Base-by-base conservation (phyloP, 1,140 invertebrate genomes). In the Vollenhovia emeryi region DNA sequence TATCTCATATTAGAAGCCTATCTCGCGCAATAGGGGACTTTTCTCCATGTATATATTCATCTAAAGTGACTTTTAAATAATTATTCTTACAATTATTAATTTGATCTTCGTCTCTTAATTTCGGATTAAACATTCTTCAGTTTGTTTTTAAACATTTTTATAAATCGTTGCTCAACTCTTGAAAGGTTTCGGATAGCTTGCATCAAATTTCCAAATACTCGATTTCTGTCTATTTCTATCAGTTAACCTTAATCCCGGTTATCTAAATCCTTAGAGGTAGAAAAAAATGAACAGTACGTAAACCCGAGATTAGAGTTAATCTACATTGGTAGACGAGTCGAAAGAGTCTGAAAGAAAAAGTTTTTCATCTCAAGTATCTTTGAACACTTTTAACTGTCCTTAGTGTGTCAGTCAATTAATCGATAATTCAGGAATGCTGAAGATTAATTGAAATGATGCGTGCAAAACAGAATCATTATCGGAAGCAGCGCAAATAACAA, bases 381-480 rank as follows among this genome's bases (percentile, higher is more conserved):
- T 1, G 6, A 52, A 64, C 4, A 13, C 52, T 43, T 79, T 69
- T 8, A 57, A 11, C 11, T 11, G 36, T 45, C n/a, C 15, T 57
- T 57, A 43, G 13, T 11, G 5, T 73, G 15, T 68, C 50, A 57
- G 27, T 57, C 7, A 57, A n/a, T 45, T 71, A n/a, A 30, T 80
- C 2, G 48, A 69, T 55, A 71, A 73, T 71, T 13, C 24, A 40
- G n/a, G 30, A 82, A 82, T 43, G 66, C 13, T 5, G 9, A 15
- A 18, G n/a, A 33, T 57, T 52, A 73, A 71, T 71, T 21, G 48
- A 55, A 33, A 18, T 13, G 18, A 71, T 27, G 11, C 43, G 30
- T 36, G 18, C 36, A 43, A 45, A 57, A 33, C n/a, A n/a, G n/a
- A 45, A 82, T 73, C 7, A 57, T 71, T 71, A 71, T 71, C 66